Percentiles rank a stretch among this genome's conserved stretches.
Evolutionary conservation across 1,140 invertebrate species (phyloP).

Genomic region (Zaprionus lachaisei): DNA sequence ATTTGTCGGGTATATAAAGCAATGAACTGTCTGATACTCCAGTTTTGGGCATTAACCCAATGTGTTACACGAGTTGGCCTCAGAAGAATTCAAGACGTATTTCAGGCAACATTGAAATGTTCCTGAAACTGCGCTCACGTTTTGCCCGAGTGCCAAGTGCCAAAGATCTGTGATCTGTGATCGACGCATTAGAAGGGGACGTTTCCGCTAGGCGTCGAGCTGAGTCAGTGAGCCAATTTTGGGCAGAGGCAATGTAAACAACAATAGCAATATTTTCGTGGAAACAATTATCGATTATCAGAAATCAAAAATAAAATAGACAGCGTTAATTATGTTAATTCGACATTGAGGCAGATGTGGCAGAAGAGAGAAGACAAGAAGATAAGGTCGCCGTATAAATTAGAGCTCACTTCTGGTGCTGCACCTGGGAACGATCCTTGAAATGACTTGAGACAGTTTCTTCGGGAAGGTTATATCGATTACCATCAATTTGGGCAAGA

Average conservation of each 20-base stretch:
- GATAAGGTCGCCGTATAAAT: background rate
- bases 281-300: slow-evolving; percentile 22
- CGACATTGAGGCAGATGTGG: background rate
- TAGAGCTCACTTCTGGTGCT: background rate
- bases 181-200: background rate
- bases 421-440: slow-evolving; percentile 49
- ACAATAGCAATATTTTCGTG: slow-evolving; percentile 25
- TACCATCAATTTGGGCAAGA: slow-evolving; percentile 52
- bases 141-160: background rate
- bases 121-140: background rate
- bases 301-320: slow-evolving; percentile 17
- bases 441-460: slow-evolving; percentile 14
- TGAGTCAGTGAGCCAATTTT: background rate
- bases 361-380: background rate
- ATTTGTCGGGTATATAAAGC: too few relatives aligned
- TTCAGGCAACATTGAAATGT: background rate
- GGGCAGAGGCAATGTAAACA: slow-evolving; percentile 5
- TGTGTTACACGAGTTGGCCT: background rate
- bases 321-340: slow-evolving; percentile 44
- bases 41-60: background rate
- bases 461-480: slow-evolving; percentile 53
- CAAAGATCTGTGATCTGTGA: background rate
- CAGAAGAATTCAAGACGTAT: background rate
- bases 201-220: background rate
- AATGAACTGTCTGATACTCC: too few relatives aligned